phyloP scores from a whole-genome alignment of 2,113 vertebrate genomes.

The Myanophis thanlyinensis region DNA sequence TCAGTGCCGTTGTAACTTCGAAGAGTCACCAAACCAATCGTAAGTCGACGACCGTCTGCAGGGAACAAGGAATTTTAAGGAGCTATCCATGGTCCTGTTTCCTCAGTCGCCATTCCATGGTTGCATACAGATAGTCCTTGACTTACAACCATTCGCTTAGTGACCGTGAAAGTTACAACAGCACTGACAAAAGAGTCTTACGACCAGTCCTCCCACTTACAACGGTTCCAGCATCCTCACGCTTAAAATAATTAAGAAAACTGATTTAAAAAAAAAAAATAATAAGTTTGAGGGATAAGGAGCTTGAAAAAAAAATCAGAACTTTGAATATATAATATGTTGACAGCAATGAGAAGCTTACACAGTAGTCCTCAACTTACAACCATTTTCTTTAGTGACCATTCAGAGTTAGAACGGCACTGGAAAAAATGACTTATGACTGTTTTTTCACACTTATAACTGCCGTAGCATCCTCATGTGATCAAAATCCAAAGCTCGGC shows the following conservation, averaged over 20 bases:
- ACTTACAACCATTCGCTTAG: not conserved
- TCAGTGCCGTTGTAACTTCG: not conserved
- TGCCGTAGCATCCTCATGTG: not conserved
- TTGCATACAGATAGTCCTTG: not conserved
- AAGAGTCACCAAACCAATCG: not conserved
- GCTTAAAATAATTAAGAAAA: not conserved
- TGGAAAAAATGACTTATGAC: not conserved
- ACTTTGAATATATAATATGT: not conserved
- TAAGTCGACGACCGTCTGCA: not conserved
- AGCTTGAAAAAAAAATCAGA: not conserved
- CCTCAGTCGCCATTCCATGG: not conserved
- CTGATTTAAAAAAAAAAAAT: too few species aligned
- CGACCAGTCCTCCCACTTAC: not conserved
- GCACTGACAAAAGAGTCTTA: not conserved
- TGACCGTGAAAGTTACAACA: not conserved
- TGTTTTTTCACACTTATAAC: not conserved
- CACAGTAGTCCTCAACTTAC: not conserved
- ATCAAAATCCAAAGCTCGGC: not conserved
- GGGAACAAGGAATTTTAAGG: not conserved
- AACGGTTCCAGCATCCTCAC: not conserved
- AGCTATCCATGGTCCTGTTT: not conserved
- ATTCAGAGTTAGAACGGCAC: not conserved
- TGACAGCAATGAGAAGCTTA: not conserved
- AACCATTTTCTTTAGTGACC: not conserved
- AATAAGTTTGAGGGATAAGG: not conserved